Percentiles rank a stretch among this genome's conserved stretches.
Evolutionary conservation across 2,113 vertebrate genomes (phyloP).

Genomic region (Pteropus alecto): DNA sequence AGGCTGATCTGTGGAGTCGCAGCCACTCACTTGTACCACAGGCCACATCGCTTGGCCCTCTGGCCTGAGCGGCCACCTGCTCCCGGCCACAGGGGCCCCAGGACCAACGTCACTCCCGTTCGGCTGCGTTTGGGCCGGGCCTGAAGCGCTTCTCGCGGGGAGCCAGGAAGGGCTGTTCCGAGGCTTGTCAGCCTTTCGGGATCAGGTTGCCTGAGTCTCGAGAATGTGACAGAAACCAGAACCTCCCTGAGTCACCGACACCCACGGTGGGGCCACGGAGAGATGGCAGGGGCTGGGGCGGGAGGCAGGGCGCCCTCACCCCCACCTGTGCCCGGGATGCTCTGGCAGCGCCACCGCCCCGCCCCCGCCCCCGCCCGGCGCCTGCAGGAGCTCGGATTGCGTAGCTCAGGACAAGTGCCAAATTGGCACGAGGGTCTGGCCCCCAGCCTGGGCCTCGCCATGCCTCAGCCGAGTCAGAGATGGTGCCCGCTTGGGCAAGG

Average conservation of each 20-base stretch:
- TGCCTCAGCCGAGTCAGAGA: background rate
- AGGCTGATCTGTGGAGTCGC: background rate
- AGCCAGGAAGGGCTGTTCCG: constrained; percentile 62
- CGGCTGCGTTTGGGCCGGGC: constrained; percentile 20
- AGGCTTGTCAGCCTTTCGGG: constrained; percentile 76
- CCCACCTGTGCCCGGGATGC: constrained; percentile 57
- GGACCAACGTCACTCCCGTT: constrained; percentile 23
- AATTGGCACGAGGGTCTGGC: constrained; percentile 4
- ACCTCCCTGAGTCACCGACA: constrained; percentile 59
- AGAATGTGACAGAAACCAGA: constrained; percentile 75
- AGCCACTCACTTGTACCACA: background rate
- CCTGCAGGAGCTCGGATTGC: background rate
- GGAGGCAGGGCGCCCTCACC: background rate
- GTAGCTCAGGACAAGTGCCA: constrained; percentile 25
- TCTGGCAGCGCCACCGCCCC: background rate
- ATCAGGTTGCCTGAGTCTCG: constrained; percentile 69
- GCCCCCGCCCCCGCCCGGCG: no score
- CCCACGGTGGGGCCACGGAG: constrained; percentile 51
- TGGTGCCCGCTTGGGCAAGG: background rate
- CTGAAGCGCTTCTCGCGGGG: background rate
- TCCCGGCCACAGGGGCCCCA: constrained; percentile 72
- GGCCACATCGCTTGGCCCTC: background rate
- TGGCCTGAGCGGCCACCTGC: constrained; percentile 47
- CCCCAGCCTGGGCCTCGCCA: background rate
- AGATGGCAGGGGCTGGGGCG: constrained; percentile 35